phyloP scores from a whole-genome alignment of 2,113 vertebrate genomes.

The Vidua chalybeata region DNA sequence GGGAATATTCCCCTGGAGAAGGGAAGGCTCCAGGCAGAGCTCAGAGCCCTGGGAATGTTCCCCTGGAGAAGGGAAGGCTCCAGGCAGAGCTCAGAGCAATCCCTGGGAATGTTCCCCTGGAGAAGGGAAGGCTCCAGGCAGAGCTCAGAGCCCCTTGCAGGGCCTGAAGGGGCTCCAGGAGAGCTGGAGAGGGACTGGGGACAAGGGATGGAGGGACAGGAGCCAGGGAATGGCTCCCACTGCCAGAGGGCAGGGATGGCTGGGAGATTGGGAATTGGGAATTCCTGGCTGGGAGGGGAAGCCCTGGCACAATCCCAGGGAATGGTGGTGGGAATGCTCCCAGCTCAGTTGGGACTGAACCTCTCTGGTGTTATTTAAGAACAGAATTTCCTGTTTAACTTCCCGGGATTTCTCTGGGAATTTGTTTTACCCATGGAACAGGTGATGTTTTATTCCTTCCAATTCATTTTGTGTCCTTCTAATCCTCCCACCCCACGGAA shows the following conservation, averaged over 20 bases:
- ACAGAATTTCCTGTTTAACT: not conserved
- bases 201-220: too few relatives aligned
- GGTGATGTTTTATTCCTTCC: not conserved
- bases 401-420: not conserved
- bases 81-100: not conserved
- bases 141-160: too few relatives aligned
- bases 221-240: too few relatives aligned
- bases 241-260: not conserved
- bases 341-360: accelerated
- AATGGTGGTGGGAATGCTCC: not conserved
- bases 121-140: too few relatives aligned
- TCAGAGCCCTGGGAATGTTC: too few relatives aligned
- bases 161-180: too few relatives aligned
- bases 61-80: too few relatives aligned
- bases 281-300: not conserved
- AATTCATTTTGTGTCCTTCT: accelerated
- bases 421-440: not conserved
- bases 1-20: too few relatives aligned
- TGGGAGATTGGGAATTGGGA: not conserved
- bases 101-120: not conserved
- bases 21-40: too few relatives aligned
- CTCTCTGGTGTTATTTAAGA: not conserved
- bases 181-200: too few relatives aligned
- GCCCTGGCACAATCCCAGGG: not conserved
- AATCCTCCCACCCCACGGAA: not conserved